phyloP scores from a whole-genome alignment of 2,113 vertebrate genomes.

The Panurus biarmicus region DNA sequence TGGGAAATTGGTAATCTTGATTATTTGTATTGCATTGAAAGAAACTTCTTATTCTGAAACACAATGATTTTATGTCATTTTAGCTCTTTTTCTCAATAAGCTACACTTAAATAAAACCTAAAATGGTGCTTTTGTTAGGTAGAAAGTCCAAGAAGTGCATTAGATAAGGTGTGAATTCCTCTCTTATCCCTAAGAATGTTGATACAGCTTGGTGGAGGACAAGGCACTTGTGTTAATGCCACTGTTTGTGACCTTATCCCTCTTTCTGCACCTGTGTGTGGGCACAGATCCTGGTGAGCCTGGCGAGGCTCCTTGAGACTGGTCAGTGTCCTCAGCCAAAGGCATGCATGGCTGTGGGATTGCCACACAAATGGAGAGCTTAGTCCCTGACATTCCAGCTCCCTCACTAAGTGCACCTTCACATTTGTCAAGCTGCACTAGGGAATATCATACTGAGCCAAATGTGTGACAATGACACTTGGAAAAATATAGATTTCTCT shows the following conservation, averaged over 20 bases:
- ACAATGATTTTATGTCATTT: background rate
- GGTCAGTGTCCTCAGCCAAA: background rate
- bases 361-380: background rate
- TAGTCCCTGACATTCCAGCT: background rate
- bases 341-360: rapidly evolving
- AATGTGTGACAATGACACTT: background rate
- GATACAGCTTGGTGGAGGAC: background rate
- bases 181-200: background rate
- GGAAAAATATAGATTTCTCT: background rate
- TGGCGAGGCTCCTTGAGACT: background rate
- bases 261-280: background rate
- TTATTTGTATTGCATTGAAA: background rate
- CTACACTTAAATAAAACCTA: background rate
- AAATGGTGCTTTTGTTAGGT: background rate
- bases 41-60: background rate
- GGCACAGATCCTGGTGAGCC: background rate
- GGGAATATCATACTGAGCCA: background rate
- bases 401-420: background rate
- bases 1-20: background rate
- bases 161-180: background rate
- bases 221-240: background rate
- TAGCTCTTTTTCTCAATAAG: background rate
- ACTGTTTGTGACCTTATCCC: background rate
- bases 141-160: background rate
- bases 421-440: background rate